phyloP scores from a whole-genome alignment of 1,140 invertebrate species.

The Idris sp. region DNA sequence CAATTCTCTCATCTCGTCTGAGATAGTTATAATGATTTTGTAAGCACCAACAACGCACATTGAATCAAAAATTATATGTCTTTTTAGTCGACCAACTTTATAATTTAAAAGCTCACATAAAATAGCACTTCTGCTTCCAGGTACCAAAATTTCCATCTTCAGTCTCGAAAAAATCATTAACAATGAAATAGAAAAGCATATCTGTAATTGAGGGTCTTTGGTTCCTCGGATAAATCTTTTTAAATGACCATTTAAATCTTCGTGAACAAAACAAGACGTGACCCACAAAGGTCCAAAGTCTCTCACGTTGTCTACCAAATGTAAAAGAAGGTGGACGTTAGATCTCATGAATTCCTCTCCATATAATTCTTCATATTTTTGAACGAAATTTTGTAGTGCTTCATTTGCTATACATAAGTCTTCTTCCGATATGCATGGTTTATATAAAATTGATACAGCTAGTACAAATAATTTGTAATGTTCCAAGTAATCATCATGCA shows the following conservation, averaged over 20 bases:
- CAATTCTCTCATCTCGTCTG: neutral
- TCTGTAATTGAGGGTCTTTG: slow-evolving; percentile 25
- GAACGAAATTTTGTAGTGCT: too few relatives aligned
- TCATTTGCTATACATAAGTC: too few relatives aligned
- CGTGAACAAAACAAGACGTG: slow-evolving; percentile 39
- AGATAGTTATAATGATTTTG: neutral
- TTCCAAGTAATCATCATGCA: slow-evolving; percentile 10
- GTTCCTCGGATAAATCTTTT: slow-evolving; percentile 28
- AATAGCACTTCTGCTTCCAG: neutral
- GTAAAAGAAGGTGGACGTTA: too few relatives aligned
- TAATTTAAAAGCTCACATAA: slow-evolving; percentile 2
- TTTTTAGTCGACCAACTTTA: slow-evolving; percentile 18
- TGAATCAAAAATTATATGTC: slow-evolving; percentile 7
- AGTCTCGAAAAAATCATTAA: neutral
- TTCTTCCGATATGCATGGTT: too few relatives aligned
- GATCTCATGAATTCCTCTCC: too few relatives aligned
- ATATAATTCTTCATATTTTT: too few relatives aligned
- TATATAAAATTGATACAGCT: slow-evolving; percentile 14
- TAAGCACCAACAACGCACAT: slow-evolving; percentile 9
- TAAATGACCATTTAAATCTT: slow-evolving; percentile 44
- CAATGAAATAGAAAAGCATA: slow-evolving; percentile 1
- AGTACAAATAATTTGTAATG: slow-evolving; percentile 30
- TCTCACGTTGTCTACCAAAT: too few relatives aligned
- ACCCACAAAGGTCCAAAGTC: too few relatives aligned
- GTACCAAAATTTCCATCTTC: slow-evolving; percentile 12